Evolutionary conservation across 2,797 vertebrate species (phyloP).

Genomic region (Odontamblyopus rebecca): DNA sequence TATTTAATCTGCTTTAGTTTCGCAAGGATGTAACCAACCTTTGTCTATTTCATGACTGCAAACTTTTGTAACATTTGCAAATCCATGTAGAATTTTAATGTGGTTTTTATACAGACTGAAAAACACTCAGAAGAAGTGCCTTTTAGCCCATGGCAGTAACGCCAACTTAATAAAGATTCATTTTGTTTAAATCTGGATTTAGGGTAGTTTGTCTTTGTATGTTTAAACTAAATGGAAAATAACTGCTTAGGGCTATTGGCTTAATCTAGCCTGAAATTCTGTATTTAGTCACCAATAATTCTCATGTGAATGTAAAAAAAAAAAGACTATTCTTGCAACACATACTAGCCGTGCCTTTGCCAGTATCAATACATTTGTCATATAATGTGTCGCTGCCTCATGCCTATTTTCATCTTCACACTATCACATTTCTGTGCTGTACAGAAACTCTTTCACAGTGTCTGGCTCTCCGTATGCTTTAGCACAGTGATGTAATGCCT

Average conservation of each 20-base stretch:
- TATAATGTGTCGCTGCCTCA: conserved; percentile 4
- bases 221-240: neutral
- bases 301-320: neutral
- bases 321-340: neutral
- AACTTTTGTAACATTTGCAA: neutral
- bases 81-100: neutral
- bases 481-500: conserved; percentile 65
- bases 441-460: conserved; percentile 31
- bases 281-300: neutral
- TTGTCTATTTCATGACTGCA: conserved; percentile 29
- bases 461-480: conserved; percentile 36
- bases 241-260: neutral
- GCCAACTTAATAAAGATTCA: neutral
- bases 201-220: neutral
- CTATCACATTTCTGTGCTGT: conserved; percentile 36
- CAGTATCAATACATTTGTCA: conserved; percentile 1
- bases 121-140: neutral
- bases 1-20: conserved; percentile 83
- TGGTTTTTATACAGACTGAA: neutral
- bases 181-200: neutral
- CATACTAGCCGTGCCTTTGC: neutral
- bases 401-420: conserved; percentile 20
- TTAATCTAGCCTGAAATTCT: neutral
- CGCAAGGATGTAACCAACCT: conserved; percentile 72
- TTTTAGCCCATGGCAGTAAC: neutral